Base-by-base conservation (phyloP, 2,113 vertebrate genomes). In the Pogonocichla stellata region DNA sequence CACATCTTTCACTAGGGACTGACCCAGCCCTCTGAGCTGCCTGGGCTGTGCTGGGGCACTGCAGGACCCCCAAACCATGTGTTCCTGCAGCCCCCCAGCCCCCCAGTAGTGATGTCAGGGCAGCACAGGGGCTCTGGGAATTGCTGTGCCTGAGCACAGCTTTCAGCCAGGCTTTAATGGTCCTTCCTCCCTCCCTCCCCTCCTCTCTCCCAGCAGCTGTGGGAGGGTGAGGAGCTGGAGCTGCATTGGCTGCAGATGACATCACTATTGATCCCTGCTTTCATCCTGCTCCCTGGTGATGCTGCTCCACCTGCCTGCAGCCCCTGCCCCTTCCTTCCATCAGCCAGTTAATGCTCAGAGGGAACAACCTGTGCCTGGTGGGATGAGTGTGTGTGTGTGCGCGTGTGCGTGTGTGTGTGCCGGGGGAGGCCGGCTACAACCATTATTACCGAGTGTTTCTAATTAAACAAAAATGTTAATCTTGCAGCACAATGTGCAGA, bases 391-490 rank as follows among this genome's bases (percentile, higher is more conserved):
- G 62, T 8, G 86, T 1, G 38, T 7, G 75, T 5, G 67, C 1
- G 36, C 4, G 54, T 13, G 34, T 20, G 60, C 6, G 69, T 7
- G 45, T 5, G 33, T 28, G 71, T 25, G 90, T 64, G 81, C 14
- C 38, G 80, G 93, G 93, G 93, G 85, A 80, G 92, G 95, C 85
- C 33, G 5, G 13, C 2, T 82, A 91, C 62, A 84, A 79, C 96
- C 43, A n/a, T 56, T 23, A 64, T 47, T 74, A 65, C 92, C 0
- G 8, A 86, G 71, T 71, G 93, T 91, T 96, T 94, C 97, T 98
- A 96, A 98, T 98, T 97, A 98, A 98, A 97, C 97, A 97, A 94
- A 97, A 97, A 94, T 90, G 97, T 97, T 98, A 94, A 80, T 96
- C 75, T 90, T n/a, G 90, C 73, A 88, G 95, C 97, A 95, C 95